Evolutionary conservation across 2,888 invertebrate genomes (phyloP).

Genomic region (Drosophila limbata): DNA sequence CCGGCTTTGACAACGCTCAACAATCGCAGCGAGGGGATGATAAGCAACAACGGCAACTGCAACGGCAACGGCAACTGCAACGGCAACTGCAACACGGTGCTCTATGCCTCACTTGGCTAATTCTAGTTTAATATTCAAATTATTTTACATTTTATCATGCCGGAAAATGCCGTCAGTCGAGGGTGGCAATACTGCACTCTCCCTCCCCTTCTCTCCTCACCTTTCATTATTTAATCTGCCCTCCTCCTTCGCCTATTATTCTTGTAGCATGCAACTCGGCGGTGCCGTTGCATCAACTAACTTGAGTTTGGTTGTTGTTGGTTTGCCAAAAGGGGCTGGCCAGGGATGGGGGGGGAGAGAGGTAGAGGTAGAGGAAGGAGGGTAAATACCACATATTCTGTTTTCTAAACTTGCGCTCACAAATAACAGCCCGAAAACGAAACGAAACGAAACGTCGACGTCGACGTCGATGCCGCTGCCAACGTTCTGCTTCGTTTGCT

Average conservation of each 20-base stretch:
- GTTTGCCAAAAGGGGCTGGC: constrained; percentile 24
- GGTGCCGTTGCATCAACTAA: constrained; percentile 38
- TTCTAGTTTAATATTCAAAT: constrained; percentile 77
- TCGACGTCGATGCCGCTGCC: constrained; percentile 24
- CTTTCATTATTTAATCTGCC: neutral
- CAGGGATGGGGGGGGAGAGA: neutral
- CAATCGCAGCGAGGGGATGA: constrained; percentile 6
- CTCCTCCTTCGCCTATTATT: constrained; percentile 23
- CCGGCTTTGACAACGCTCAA: constrained; percentile 55
- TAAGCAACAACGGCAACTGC: constrained; percentile 3
- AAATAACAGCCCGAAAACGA: constrained; percentile 52
- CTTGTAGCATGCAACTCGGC: constrained; percentile 32
- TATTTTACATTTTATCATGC: constrained; percentile 54
- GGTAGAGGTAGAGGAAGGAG: neutral
- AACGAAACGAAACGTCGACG: constrained; percentile 34
- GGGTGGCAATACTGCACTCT: constrained; percentile 27
- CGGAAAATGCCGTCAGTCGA: constrained; percentile 29
- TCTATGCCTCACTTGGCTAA: constrained; percentile 72
- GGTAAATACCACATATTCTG: constrained; percentile 23
- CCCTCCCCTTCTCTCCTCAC: neutral
- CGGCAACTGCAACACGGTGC: constrained; percentile 33
- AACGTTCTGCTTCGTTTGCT: constrained; percentile 71
- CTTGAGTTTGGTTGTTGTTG: constrained; percentile 26
- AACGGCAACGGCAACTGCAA: neutral
- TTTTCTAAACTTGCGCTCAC: constrained; percentile 55